Conservation (phyloP, 2,888 invertebrate species). For the Tetranychus piercei region DNA sequence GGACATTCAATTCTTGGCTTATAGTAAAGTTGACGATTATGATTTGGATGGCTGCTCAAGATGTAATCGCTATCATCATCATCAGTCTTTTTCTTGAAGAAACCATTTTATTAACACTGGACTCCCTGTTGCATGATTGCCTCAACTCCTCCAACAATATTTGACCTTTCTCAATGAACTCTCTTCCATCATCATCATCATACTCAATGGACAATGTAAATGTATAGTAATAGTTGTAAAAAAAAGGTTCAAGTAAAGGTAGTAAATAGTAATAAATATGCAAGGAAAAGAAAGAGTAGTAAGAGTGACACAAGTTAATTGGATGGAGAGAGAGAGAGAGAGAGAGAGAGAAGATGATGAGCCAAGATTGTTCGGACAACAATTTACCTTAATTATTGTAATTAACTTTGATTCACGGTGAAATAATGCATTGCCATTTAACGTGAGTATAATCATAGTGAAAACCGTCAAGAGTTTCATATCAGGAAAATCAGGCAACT, state of each 20-base stretch:
- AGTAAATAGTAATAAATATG: not conserved
- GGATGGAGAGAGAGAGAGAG: constrained; percentile 7
- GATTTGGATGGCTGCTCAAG: not conserved
- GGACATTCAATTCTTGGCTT: not conserved
- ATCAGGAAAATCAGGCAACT: not conserved
- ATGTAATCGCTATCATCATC: not conserved
- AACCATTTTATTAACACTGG: not conserved
- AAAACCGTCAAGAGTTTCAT: not conserved
- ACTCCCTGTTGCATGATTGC: not conserved
- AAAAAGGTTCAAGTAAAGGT: not conserved
- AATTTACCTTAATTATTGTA: not conserved
- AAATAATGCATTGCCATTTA: not conserved
- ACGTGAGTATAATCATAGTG: not conserved
- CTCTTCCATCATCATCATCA: not conserved
- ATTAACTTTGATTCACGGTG: not conserved
- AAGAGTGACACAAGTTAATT: not conserved
- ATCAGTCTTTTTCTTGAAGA: too few relatives aligned
- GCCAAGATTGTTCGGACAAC: not conserved
- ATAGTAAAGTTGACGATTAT: not conserved
- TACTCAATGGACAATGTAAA: constrained; percentile 1
- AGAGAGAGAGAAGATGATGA: not conserved
- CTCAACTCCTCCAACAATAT: not conserved
- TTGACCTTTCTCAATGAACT: constrained; percentile 1
- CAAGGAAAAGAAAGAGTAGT: not conserved
- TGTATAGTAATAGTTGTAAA: not conserved